Percentiles rank a stretch among this genome's conserved stretches.
Conservation (phyloP, 2,888 invertebrate species). For the Operophtera brumata region DNA sequence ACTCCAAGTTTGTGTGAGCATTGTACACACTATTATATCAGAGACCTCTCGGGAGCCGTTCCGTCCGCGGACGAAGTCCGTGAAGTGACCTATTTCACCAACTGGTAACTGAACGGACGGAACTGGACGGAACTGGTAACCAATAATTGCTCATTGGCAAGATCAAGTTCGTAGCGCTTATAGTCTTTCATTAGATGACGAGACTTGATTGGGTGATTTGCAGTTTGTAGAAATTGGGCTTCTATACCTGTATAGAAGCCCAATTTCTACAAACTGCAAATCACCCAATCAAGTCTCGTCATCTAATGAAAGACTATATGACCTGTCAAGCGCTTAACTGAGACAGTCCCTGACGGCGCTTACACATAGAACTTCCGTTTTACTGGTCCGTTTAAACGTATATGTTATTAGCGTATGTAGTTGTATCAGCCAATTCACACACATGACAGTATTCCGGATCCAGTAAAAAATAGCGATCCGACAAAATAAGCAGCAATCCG, state of each 20-base stretch:
- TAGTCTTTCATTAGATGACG: constrained; percentile 20
- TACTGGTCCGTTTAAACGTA: no score
- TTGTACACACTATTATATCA: background rate
- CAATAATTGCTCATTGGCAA: constrained; percentile 17
- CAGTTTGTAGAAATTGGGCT: no score
- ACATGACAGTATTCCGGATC: no score
- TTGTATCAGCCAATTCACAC: no score
- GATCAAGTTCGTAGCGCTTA: constrained; percentile 11
- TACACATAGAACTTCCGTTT: no score
- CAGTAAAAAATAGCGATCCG: no score
- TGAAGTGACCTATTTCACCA: constrained; percentile 31
- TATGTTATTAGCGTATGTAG: no score
- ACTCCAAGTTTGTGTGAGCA: background rate
- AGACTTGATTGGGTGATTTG: background rate
- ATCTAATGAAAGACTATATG: constrained; percentile 21
- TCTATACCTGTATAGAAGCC: no score
- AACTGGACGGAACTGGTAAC: constrained; percentile 7
- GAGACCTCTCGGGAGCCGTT: constrained; percentile 7
- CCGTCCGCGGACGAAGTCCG: constrained; percentile 16
- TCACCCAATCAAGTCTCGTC: constrained; percentile 3
- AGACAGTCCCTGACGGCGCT: no score
- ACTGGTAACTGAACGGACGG: constrained; percentile 11
- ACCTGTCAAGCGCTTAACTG: no score
- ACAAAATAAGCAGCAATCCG: no score
- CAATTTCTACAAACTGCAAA: no score